phyloP scores from a whole-genome alignment of 2,113 vertebrate genomes.

The Hepsetus odoe region DNA sequence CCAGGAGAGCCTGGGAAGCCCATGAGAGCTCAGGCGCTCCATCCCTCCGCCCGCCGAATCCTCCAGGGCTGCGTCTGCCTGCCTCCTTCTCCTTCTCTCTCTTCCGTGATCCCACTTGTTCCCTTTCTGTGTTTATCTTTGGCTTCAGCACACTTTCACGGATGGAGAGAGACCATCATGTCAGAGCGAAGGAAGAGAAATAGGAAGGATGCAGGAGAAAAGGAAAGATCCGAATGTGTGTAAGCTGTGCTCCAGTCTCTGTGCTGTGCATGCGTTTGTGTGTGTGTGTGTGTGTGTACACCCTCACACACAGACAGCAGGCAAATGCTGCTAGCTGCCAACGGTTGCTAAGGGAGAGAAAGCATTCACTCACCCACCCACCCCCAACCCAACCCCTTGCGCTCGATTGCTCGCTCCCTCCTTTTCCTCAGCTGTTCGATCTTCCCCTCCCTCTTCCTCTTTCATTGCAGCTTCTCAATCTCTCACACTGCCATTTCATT shows the following conservation, averaged over 20 bases:
- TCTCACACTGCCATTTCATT: background rate
- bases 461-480: conserved; percentile 2
- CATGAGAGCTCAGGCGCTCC: conserved; percentile 93
- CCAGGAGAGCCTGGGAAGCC: conserved; percentile 95
- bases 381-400: conserved; percentile 31
- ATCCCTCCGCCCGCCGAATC: conserved; percentile 73
- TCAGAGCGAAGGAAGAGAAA: conserved; percentile 5
- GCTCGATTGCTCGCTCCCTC: background rate
- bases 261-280: too few species aligned
- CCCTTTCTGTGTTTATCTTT: background rate
- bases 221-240: background rate
- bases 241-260: background rate
- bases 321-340: conserved; percentile 29
- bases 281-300: background rate
- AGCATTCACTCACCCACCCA: conserved; percentile 22
- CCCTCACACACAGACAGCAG: conserved; percentile 37
- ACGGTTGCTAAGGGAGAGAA: conserved; percentile 56
- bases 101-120: conserved; percentile 17
- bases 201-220: background rate
- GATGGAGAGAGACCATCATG: conserved; percentile 21
- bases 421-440: background rate
- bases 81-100: conserved; percentile 44
- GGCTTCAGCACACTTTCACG: background rate
- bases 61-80: conserved; percentile 44
- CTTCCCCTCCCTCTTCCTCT: background rate